Percentiles rank a stretch among this genome's conserved stretches.
phyloP scores from a whole-genome alignment of 2,888 invertebrate genomes.

The Brachycybe producta region DNA sequence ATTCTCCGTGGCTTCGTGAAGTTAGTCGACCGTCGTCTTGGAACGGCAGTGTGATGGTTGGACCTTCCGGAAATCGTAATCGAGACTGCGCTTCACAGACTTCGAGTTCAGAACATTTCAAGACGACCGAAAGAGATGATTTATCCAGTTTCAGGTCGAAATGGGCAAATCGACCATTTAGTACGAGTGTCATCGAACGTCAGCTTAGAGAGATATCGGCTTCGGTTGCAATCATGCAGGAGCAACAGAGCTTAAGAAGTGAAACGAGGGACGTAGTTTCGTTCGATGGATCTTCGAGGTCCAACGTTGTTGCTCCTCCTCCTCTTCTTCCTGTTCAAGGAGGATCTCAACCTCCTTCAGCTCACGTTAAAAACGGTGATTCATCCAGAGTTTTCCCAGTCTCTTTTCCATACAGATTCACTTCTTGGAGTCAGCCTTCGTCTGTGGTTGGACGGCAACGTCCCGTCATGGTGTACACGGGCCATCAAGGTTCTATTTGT shows the following conservation, averaged over 20 bases:
- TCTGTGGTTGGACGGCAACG: background rate
- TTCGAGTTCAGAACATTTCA: too few relatives aligned
- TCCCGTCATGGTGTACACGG: constrained; percentile 1
- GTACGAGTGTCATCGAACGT: constrained; percentile 7
- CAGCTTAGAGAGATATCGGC: constrained; percentile 6
- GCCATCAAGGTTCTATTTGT: constrained; percentile 4
- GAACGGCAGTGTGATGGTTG: too few relatives aligned
- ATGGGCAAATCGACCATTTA: constrained; percentile 3
- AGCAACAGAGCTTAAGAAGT: background rate
- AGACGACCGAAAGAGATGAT: too few relatives aligned
- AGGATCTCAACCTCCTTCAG: background rate
- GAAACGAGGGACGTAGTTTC: background rate
- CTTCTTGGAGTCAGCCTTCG: constrained; percentile 2
- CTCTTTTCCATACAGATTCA: background rate
- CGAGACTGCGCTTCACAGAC: too few relatives aligned
- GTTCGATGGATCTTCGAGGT: background rate
- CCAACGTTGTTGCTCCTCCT: background rate
- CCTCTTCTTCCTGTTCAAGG: too few relatives aligned
- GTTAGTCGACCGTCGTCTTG: too few relatives aligned
- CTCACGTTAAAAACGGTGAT: too few relatives aligned
- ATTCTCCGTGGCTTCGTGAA: too few relatives aligned
- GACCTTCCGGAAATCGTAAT: too few relatives aligned
- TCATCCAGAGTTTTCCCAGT: background rate
- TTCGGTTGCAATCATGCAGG: constrained; percentile 5
- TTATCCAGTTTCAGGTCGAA: too few relatives aligned